Conservation (phyloP, 2,797 vertebrate species). For the Mus minutoides region DNA sequence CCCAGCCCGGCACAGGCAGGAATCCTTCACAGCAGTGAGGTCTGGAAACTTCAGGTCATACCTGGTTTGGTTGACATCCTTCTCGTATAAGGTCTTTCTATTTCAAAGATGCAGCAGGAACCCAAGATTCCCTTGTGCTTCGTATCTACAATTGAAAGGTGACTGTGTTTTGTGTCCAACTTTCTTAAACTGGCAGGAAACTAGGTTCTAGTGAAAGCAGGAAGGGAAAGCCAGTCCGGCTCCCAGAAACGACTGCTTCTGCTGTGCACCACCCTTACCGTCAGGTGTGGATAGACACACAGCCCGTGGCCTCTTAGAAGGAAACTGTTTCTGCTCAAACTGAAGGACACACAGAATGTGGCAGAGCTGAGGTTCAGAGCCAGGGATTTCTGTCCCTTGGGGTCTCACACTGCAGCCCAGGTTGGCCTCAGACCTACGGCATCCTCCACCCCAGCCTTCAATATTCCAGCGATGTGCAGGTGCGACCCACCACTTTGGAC, state of each 20-base stretch:
- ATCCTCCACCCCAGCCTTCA: not conserved
- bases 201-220: not conserved
- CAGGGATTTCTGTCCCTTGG: not conserved
- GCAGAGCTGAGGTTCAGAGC: not conserved
- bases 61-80: not conserved
- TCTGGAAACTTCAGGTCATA: not conserved
- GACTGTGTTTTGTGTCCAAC: not conserved
- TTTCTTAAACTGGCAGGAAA: constrained; percentile 26
- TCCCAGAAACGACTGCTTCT: not conserved
- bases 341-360: not conserved
- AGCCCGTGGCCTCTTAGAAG: not conserved
- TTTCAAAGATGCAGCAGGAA: constrained; percentile 6
- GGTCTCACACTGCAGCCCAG: not conserved
- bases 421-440: not conserved
- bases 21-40: not conserved
- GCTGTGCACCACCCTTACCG: not conserved
- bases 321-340: not conserved
- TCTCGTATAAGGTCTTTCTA: not conserved
- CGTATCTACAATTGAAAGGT: not conserved
- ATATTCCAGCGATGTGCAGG: not conserved
- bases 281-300: not conserved
- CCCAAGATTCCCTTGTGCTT: not conserved
- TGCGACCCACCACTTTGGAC: not conserved
- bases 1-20: not conserved
- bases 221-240: not conserved